A percentile compares a stretch with the other conserved stretches of the same genome.
Conservation (phyloP, 1,140 invertebrate species). For the Yoshiicerus persimilis region DNA sequence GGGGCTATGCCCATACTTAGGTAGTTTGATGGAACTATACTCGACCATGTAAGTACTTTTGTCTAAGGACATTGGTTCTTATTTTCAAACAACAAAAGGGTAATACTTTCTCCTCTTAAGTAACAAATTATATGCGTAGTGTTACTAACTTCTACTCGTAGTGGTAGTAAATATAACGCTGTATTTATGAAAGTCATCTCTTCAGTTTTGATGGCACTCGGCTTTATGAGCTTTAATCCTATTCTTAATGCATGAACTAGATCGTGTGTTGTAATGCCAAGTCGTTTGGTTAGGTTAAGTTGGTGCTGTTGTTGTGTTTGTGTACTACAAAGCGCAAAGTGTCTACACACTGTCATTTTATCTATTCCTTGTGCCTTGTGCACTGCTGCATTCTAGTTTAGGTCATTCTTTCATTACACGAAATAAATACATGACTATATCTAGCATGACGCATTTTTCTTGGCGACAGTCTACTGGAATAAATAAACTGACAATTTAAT, state of each 20-base stretch:
- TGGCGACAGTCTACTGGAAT: not conserved
- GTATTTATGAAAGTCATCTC: not conserved
- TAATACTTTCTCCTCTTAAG: not conserved
- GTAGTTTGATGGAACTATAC: not conserved
- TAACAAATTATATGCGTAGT: no score
- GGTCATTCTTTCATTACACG: no score
- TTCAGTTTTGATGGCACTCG: not conserved
- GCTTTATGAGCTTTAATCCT: not conserved
- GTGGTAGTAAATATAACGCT: not conserved
- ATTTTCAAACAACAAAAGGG: not conserved
- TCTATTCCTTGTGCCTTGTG: not conserved
- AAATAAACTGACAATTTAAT: not conserved
- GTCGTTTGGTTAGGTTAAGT: not conserved
- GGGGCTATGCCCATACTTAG: not conserved
- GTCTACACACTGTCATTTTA: not conserved
- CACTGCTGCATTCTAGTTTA: not conserved
- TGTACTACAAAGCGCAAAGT: not conserved
- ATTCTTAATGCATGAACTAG: not conserved
- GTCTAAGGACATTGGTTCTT: no score
- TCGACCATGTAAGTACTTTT: no score
- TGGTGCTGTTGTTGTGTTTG: not conserved
- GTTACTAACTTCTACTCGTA: no score
- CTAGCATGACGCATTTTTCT: not conserved
- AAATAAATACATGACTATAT: no score
- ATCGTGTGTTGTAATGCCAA: not conserved